A percentile compares a stretch with the other conserved stretches of the same genome.
These are phyloP conservation scores for Riptortus pedestris DNA, from an alignment of 1,140 invertebrate genomes.

Conservation along the genomic window DNA sequence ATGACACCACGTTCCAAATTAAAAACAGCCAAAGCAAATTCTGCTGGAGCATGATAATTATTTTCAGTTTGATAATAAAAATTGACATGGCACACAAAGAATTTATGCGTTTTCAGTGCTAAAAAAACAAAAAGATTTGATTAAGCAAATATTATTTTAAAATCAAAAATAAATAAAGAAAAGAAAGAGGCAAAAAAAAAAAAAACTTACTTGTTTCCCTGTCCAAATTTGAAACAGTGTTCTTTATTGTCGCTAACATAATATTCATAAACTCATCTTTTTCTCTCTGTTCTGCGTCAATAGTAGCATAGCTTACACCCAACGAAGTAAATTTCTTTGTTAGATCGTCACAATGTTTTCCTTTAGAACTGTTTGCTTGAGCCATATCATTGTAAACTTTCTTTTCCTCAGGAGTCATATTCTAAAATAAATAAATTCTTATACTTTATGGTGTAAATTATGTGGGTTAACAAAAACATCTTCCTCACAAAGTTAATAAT, in stretches of 20 bases:
- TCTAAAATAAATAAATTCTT: constrained; percentile 8
- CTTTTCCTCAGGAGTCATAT: constrained; percentile 10
- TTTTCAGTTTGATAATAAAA: constrained; percentile 6
- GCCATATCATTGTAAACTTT: constrained; percentile 16
- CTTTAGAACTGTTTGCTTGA: neutral
- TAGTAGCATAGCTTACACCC: constrained; percentile 16
- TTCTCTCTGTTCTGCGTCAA: constrained; percentile 8
- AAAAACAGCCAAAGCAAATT: constrained; percentile 18
- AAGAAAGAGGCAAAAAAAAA: neutral
- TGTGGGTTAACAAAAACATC: neutral
- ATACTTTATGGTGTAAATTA: neutral
- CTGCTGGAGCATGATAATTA: neutral
- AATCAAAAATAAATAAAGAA: neutral
- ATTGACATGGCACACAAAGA: constrained; percentile 16
- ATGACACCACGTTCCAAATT: neutral
- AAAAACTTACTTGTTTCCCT: neutral
- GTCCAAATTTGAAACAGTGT: neutral
- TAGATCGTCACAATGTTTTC: neutral
- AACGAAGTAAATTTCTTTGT: constrained; percentile 14
- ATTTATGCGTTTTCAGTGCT: neutral
- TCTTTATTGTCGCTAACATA: constrained; percentile 13
- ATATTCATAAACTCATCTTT: neutral
- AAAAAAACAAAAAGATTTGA: neutral
- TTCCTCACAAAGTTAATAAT: neutral
- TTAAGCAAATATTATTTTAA: neutral